phyloP scores from a whole-genome alignment of 2,888 invertebrate species.

The Sepiola atlantica region DNA sequence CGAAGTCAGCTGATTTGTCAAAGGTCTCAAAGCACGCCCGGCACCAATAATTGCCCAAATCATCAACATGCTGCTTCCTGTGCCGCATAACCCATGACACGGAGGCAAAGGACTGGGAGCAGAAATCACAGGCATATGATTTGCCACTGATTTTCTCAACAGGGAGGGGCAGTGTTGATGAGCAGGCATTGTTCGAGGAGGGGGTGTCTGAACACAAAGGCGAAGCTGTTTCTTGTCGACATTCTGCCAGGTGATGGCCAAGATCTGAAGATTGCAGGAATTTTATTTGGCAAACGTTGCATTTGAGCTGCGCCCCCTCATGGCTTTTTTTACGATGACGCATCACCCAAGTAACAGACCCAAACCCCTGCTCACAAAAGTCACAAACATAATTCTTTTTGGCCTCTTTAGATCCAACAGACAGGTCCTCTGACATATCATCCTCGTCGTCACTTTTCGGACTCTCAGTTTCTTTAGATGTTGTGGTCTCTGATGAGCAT shows the following conservation, averaged over 20 bases:
- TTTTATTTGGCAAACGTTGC: neutral
- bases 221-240: neutral
- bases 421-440: neutral
- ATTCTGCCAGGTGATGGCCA: constrained; percentile 35
- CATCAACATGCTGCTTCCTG: neutral
- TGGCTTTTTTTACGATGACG: constrained; percentile 4
- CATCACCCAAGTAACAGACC: constrained; percentile 37
- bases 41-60: neutral
- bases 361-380: neutral
- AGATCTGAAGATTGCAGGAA: constrained; percentile 37
- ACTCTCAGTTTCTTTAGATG: neutral
- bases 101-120: constrained; percentile 1
- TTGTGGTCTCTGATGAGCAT: neutral
- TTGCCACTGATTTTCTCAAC: neutral
- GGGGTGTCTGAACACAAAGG: neutral
- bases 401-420: neutral
- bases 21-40: neutral
- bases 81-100: constrained; percentile 45
- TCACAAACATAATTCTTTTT: neutral
- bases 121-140: neutral
- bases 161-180: constrained; percentile 4
- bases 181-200: neutral
- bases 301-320: neutral
- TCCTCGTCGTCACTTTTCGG: neutral
- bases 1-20: constrained; percentile 36